Percentiles rank a stretch among this genome's conserved stretches.
Conservation (phyloP, 37 sponge, comb jelly and placozoan genomes). For the Dysidea cf. avara region DNA sequence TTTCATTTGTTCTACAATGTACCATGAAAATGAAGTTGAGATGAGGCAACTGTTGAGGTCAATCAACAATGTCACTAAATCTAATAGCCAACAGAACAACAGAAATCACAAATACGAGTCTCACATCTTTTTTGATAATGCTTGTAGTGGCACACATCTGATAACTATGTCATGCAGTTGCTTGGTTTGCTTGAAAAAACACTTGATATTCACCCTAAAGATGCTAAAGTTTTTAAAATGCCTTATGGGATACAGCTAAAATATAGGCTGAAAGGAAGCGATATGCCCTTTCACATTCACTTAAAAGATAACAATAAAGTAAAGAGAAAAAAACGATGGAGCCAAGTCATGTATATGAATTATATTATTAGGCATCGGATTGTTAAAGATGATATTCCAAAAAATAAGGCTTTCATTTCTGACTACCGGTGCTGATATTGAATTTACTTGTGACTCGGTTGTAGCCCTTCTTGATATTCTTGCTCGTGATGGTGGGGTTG, state of each 20-base stretch:
- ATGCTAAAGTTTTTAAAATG: conserved; percentile 41
- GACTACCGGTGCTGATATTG: conserved; percentile 92
- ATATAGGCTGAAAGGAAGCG: conserved; percentile 34
- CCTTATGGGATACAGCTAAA: no score
- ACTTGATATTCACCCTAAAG: conserved; percentile 33
- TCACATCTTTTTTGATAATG: no score
- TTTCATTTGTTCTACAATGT: conserved; percentile 92
- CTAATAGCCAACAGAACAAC: no score
- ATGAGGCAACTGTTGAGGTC: no score
- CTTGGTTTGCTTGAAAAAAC: conserved; percentile 68
- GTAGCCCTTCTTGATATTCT: no score
- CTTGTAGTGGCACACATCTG: conserved; percentile 84
- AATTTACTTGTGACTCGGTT: conserved; percentile 85
- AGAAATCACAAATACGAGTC: not conserved
- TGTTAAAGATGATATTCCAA: conserved; percentile 1
- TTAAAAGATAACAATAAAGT: no score
- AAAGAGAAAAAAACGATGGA: no score
- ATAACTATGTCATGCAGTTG: conserved; percentile 80
- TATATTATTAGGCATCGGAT: conserved; percentile 71
- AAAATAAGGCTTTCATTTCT: no score
- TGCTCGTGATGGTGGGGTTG: no score
- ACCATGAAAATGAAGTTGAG: no score
- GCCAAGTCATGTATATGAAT: conserved; percentile 97
- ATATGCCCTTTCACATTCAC: conserved; percentile 71
- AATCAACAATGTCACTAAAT: conserved; percentile 53